Percentiles rank a stretch among this genome's conserved stretches.
Evolutionary conservation across 64 coral and sea anemone species (phyloP).

Genomic region (Pocillopora verrucosa): DNA sequence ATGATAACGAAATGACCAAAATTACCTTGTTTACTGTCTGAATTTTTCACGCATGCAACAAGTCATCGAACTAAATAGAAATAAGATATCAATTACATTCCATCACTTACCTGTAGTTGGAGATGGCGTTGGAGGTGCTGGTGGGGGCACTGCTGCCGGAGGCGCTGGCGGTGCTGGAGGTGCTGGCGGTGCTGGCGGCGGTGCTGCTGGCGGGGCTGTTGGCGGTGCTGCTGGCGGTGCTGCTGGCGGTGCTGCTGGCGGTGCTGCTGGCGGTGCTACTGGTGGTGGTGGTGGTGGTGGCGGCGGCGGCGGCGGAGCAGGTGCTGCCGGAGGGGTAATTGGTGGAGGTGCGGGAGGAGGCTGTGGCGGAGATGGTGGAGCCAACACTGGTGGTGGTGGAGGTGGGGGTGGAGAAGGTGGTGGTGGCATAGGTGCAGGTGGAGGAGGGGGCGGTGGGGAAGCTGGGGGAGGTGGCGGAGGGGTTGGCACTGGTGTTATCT

Average conservation of each 20-base stretch:
- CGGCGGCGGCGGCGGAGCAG: conserved; percentile 40
- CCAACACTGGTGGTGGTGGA: neutral
- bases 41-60: too few species aligned
- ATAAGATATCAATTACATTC: too few species aligned
- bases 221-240: neutral
- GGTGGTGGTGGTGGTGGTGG: conserved; percentile 25
- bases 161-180: neutral
- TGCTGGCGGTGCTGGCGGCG: neutral
- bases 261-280: conserved; percentile 41
- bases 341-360: conserved; percentile 12
- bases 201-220: conserved; percentile 8
- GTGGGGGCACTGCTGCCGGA: neutral
- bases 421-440: conserved; percentile 9
- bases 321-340: conserved; percentile 17
- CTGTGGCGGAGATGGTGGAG: neutral
- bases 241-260: neutral
- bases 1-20: too few species aligned
- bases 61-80: too few species aligned
- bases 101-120: conserved; percentile 5
- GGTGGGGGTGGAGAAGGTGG: conserved; percentile 12
- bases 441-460: neutral
- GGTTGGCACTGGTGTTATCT: conserved; percentile 14
- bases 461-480: conserved; percentile 23
- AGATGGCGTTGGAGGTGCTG: neutral
- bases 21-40: too few species aligned